Base-by-base conservation (phyloP, 2,113 vertebrate genomes). In the Semicossyphus pulcher region DNA sequence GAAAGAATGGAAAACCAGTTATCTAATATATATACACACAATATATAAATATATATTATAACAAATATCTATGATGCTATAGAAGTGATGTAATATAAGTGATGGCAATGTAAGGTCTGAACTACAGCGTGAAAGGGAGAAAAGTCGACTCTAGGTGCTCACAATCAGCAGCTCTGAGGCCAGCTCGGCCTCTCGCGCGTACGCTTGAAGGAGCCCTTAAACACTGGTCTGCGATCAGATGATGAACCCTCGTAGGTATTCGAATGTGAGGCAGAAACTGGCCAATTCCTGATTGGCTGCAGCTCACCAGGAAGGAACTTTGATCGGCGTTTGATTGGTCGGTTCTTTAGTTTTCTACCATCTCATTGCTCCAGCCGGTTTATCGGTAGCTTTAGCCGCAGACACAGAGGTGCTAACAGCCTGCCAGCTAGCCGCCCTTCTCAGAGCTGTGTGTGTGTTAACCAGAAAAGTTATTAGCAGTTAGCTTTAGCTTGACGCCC, bases 61-160 rank as follows among this genome's bases (percentile, higher is more conserved):
- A 74, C 81, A 91, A 89, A 92, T 93, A 90, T 92, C 82, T 93
- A 90, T 81, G 76, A 92, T 83, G 88, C 86, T 91, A 82, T 92
- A 88, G 88, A 92, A 88, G 84, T 88, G 83, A 88, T 91, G 90
- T 92, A 89, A 89, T 91, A 90, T 89, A 92, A 91, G 66, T 88
- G 76, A 87, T 86, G 82, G 78, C 78, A 64, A 88, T 82, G 80
- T 89, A 85, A 89, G 83, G 84, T 92, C 77, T 92, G 86, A 86
- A 87, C 81, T 84, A 81, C 76, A 83, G 69, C 80, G 75, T 78
- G 49, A 80, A 88, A 80, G 57, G 36, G 77, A 44, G 57, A 78
- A 75, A 83, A 63, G 78, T 86, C 61, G 32, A 60, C 77, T 80
- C 45, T 39, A 54, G 75, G 80, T 83, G 84, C 84, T 88, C 72